These are phyloP conservation scores for Heliconius sara DNA, from an alignment of 2,888 invertebrate genomes.

Conservation along the genomic window DNA sequence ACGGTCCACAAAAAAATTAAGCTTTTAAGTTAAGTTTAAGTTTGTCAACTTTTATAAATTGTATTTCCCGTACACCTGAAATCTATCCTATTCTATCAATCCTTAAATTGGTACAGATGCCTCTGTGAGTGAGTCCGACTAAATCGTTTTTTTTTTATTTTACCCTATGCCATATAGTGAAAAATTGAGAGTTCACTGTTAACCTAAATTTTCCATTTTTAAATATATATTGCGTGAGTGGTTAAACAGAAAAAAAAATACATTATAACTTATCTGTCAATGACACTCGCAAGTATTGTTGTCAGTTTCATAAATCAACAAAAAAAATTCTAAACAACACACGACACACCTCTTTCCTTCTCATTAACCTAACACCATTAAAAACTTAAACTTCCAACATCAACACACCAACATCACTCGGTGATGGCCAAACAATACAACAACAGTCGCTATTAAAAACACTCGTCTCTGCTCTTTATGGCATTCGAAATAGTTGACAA, in stretches of 20 bases:
- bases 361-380: constrained; percentile 9
- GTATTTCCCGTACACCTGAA: too few species aligned
- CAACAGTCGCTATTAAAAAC: constrained; percentile 32
- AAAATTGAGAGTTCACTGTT: too few species aligned
- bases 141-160: too few species aligned
- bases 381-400: not conserved
- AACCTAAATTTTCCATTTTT: too few species aligned
- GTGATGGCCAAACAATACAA: constrained; percentile 3
- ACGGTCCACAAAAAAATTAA: too few species aligned
- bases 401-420: constrained; percentile 13
- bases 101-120: too few species aligned
- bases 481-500: constrained; percentile 30
- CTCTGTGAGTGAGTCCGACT: too few species aligned
- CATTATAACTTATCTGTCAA: not conserved
- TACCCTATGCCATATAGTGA: too few species aligned
- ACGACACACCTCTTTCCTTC: not conserved
- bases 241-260: not conserved
- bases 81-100: too few species aligned
- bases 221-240: not conserved
- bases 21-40: too few species aligned
- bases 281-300: not conserved
- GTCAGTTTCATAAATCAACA: not conserved
- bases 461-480: constrained; percentile 24
- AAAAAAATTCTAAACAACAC: not conserved
- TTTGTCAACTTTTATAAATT: too few species aligned